phyloP scores from a whole-genome alignment of 2,113 vertebrate genomes.

The Acrocephalus arundinaceus region DNA sequence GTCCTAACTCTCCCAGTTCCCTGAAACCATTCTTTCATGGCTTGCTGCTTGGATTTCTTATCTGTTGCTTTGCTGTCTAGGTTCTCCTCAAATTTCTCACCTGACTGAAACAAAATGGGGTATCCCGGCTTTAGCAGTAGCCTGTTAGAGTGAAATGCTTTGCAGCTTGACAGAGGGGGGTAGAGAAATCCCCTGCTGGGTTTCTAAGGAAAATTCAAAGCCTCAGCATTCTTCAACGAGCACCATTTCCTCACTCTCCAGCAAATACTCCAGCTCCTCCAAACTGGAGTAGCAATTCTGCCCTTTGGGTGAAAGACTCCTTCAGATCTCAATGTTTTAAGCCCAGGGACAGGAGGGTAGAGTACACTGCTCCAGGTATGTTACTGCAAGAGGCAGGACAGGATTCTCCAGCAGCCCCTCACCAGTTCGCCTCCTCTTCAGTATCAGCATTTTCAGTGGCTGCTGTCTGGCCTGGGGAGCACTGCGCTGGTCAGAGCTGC shows the following conservation, averaged over 20 bases:
- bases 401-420: background rate
- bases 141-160: background rate
- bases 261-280: background rate
- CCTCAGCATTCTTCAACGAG: background rate
- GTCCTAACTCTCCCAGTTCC: background rate
- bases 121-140: background rate
- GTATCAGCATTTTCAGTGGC: background rate
- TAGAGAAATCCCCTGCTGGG: background rate
- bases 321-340: background rate
- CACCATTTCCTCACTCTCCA: background rate
- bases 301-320: background rate
- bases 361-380: accelerated
- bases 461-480: background rate
- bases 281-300: background rate
- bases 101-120: background rate
- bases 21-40: background rate
- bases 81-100: background rate
- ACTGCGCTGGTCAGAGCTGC: background rate
- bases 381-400: background rate
- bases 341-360: background rate
- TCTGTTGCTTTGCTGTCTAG: background rate
- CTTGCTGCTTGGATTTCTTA: background rate
- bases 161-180: background rate
- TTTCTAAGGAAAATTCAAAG: conserved; percentile 1
- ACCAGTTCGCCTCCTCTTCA: accelerated